Base-by-base conservation (phyloP, 2,113 vertebrate species). In the Ivindomyrus marchei region DNA sequence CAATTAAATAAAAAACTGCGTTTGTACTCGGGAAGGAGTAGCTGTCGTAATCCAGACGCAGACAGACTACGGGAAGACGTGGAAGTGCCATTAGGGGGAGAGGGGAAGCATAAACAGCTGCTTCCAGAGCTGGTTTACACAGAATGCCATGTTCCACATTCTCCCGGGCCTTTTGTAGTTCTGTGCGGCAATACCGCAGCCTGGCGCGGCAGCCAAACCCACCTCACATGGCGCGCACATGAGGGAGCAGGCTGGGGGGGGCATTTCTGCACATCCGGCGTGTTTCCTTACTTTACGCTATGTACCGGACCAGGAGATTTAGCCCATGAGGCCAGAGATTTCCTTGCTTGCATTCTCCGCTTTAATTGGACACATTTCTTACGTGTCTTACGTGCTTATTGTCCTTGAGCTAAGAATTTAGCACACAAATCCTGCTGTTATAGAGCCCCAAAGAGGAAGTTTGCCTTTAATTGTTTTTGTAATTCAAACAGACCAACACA, bases 101-200 rank as follows among this genome's bases (percentile, higher is more conserved):
- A 94, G 94, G 94, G 94, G 94, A 94, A 94, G 94, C 91, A 90
- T 94, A 93, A 95, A 94, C 95, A 95, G 94, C 94, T 95, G 94
- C 93, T 94, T 94, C 94, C 93, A 92, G 93, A 93, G 94, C 94
- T 66, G 89, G 90, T 93, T 93, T 93, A 92, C 90, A 90, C 92
- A 93, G 93, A 90, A 92, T 92, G 92, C 94, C 93, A 93, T 93
- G 92, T 93, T 94, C 93, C 92, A 31, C 46, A 39, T 62, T 89
- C 88, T 80, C 66, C 74, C 4, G 39, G 70, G 50, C 92, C 88
- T 88, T 94, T 91, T 92, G 91, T 90, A 92, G 92, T 91, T 90
- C 89, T 90, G 90, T 91, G 89, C 89, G 90, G 91, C 90, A 88
- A 93, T 91, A 94, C 93, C 94, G 90, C 93, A 94, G 88, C 92